A percentile compares a stretch with the other conserved stretches of the same genome.
phyloP scores from a whole-genome alignment of 53 echinoderm and acorn worm genomes.

The Stichopus horrens region DNA sequence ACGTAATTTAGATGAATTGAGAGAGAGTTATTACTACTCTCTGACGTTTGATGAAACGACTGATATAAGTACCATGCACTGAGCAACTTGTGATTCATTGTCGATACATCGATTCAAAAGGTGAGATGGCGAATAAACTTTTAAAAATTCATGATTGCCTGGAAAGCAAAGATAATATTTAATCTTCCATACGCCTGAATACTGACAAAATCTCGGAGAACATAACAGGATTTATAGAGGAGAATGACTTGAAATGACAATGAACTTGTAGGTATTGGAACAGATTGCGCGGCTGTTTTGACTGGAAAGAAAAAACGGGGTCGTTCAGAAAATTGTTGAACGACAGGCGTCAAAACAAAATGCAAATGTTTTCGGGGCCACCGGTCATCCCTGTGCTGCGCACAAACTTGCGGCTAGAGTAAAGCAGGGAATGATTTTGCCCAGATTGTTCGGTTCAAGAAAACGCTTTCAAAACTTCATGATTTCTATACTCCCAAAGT shows the following conservation, averaged over 20 bases:
- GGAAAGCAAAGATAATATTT: not conserved
- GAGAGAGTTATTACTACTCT: not conserved
- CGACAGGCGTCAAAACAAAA: slow-evolving; percentile 45
- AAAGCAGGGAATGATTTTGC: slow-evolving; percentile 46
- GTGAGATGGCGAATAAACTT: not conserved
- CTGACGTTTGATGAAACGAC: slow-evolving; percentile 35
- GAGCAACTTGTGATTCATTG: slow-evolving; percentile 21
- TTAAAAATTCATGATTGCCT: slow-evolving; percentile 31
- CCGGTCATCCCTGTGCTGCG: slow-evolving; percentile 30
- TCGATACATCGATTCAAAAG: not conserved
- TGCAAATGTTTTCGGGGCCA: not conserved
- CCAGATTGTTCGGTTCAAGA: slow-evolving; percentile 24
- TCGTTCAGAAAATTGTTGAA: slow-evolving; percentile 50
- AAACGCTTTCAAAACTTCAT: slow-evolving; percentile 21
- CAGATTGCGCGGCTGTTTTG: slow-evolving; percentile 65
- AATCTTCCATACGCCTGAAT: slow-evolving; percentile 22
- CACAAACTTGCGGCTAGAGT: slow-evolving; percentile 58
- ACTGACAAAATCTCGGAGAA: not conserved
- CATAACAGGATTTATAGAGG: slow-evolving; percentile 45
- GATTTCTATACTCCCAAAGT: slow-evolving; percentile 54
- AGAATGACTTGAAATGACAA: slow-evolving; percentile 20
- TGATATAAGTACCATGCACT: not conserved
- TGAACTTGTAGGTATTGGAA: slow-evolving; percentile 53
- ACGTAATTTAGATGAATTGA: slow-evolving; percentile 10
- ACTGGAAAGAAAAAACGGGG: slow-evolving; percentile 55